phyloP scores from a whole-genome alignment of 2,797 vertebrate genomes.

The Lutjanus argentimaculatus region DNA sequence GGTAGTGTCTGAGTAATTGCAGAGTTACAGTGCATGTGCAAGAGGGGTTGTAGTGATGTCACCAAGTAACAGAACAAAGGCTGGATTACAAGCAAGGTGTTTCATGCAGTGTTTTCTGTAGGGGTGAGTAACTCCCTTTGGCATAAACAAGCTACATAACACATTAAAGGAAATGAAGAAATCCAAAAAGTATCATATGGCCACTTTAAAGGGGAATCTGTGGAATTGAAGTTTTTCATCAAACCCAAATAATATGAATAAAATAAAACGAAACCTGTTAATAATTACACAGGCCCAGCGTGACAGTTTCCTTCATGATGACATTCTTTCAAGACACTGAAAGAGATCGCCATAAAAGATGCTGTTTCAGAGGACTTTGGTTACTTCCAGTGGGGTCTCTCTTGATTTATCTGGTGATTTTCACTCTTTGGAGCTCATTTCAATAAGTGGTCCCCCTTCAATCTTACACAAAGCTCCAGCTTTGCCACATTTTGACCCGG shows the following conservation, averaged over 20 bases:
- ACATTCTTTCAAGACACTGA: not conserved
- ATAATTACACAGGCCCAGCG: slow-evolving; percentile 12
- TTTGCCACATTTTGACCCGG: slow-evolving; percentile 39
- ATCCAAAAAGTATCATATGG: too few species aligned
- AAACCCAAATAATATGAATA: slow-evolving; percentile 1
- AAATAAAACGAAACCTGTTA: not conserved
- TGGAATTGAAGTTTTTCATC: not conserved
- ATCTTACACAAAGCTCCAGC: slow-evolving; percentile 28
- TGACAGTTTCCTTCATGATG: slow-evolving; percentile 13
- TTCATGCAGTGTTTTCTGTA: too few species aligned
- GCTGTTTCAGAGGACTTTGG: not conserved
- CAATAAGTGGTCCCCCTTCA: slow-evolving; percentile 18
- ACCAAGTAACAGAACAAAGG: too few species aligned
- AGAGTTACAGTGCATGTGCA: too few species aligned
- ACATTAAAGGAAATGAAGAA: too few species aligned
- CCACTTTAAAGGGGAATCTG: not conserved
- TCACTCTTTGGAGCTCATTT: slow-evolving; percentile 32
- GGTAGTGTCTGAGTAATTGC: too few species aligned
- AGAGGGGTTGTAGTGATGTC: too few species aligned
- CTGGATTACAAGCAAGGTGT: too few species aligned
- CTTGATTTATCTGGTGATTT: slow-evolving; percentile 23
- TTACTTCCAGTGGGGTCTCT: not conserved
- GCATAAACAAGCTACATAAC: too few species aligned
- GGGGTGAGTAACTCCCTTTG: too few species aligned
- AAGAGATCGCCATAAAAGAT: not conserved